Base-by-base conservation (phyloP, 1,140 invertebrate genomes). In the Zophobas atratus region DNA sequence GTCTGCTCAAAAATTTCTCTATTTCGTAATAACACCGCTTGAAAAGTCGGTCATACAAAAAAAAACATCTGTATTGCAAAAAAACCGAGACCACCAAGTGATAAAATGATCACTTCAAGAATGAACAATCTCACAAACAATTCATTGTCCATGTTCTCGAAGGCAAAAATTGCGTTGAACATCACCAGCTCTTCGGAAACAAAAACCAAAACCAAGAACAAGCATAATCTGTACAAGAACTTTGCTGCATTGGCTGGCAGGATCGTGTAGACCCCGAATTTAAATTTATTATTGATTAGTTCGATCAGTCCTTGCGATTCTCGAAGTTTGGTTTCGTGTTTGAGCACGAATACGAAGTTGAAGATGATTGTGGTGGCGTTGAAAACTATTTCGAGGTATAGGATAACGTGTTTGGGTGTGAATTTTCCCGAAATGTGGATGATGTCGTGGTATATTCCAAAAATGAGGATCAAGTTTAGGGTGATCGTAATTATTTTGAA, bases 181-280 rank as follows among this genome's bases (percentile, higher is more conserved):
- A 43, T 43, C 2, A 67, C 43, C n/a, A 67, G 2, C 33, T 67
- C 60, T 43, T 51, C 49, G n/a, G 20, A 51, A 5, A 51, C 6
- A 5, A 51, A 20, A 5, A 51, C 6, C 4, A 51, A 20, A 51
- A 51, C 20, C 6, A 51, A 51, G 6, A 51, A 20, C 49, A 51
- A 20, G 2, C 6, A 20, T 2, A 20, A n/a, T 2, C 20, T 20
- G 49, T 51, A 20, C 2, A 51, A n/a, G 6, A n/a, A n/a, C n/a
- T 51, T 51, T 2, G 49, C 49, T 20, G 49, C 6, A 0, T 4
- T 5, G 0, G 4, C 4, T n/a, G 4, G 6, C 49, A 51, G n/a
- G 2, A 51, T 2, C 6, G 6, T 20, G 49, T 20, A n/a, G 4
- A 51, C 2, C 0, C 49, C 49, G 20, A 51, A 51, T 51, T 20